Evolutionary conservation across 2,888 invertebrate genomes (phyloP), one percentile per base, ranked within the genome.

Genomic region (Caenorhabditis sp.): DNA sequence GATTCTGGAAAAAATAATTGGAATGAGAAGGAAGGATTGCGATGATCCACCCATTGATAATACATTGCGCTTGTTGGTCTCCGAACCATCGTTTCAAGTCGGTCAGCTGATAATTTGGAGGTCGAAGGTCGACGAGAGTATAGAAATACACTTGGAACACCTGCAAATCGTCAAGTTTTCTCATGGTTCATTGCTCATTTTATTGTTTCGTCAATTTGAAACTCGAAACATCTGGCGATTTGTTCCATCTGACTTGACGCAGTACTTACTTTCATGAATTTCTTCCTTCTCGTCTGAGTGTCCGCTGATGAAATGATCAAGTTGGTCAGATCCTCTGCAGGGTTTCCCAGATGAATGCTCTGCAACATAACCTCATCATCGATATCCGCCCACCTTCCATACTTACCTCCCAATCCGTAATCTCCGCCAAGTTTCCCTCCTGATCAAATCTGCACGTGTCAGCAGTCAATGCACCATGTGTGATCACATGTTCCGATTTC

Each of bases 61-160:
- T 85, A 18, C 60, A 28, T 18, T 67, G 56, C 22, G 78, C 69
- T n/a, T 81, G 72, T 47, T 76, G 51, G 11, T 80, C 68, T 26
- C 65, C 53, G 55, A 68, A 86, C 77, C 83, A 82, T 26, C 53
- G 55, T 18, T 85, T 87, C 65, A 88, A 70, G 51, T 85, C 76
- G 1, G 71, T 9, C 26, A 88, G 47, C 28, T 85, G 83, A 65
- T 85, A 88, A 22, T 82, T 83, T 1, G 82, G 82, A 3, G 84
- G 68, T 18, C 80, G 82, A 20, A 81, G 35, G 47, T 88, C 88
- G 26, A 87, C 84, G 28, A 88, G 77, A 3, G 82, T 69, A 64
- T 87, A 88, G 78, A 80, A 87, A 61, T 88, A 88, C 37, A 72
- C 55, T 37, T 86, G 86, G 51, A 88, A 82, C 6, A 88, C 69